Conservation (phyloP, 2,888 invertebrate species). For the Leptinotarsa juncta region DNA sequence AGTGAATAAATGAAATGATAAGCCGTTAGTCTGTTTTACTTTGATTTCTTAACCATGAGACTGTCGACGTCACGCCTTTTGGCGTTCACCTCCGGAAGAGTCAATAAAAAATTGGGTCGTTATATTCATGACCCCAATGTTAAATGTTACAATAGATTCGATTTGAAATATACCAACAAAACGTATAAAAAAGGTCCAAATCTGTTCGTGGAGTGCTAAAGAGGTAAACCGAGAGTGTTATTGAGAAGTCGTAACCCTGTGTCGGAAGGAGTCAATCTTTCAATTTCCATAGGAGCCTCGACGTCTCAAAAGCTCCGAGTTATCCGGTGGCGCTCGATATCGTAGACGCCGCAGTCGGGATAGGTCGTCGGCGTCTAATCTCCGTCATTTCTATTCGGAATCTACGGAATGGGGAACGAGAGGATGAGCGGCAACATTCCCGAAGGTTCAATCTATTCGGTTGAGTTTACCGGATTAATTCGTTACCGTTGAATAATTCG, state of each 20-base stretch:
- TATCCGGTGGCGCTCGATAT: constrained; percentile 3
- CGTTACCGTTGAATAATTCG: constrained; percentile 13
- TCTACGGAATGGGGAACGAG: constrained; percentile 8
- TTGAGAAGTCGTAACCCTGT: neutral
- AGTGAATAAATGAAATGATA: too few species aligned
- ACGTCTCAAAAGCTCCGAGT: neutral
- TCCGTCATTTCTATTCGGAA: constrained; percentile 8
- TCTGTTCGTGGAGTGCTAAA: neutral
- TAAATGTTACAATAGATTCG: too few species aligned
- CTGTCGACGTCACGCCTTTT: too few species aligned
- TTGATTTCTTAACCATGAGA: too few species aligned
- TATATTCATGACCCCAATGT: too few species aligned
- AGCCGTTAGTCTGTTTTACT: too few species aligned
- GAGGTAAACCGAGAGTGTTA: neutral
- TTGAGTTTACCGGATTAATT: constrained; percentile 7
- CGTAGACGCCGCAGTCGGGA: neutral
- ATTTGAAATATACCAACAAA: too few species aligned
- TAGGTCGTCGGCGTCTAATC: constrained; percentile 10
- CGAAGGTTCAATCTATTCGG: constrained; percentile 6
- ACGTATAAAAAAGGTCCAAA: too few species aligned
- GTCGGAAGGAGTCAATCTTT: constrained; percentile 11
- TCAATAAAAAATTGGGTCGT: too few species aligned
- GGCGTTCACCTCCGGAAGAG: too few species aligned
- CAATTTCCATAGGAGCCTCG: constrained; percentile 5
- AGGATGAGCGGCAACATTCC: constrained; percentile 2